Evolutionary conservation across 2,113 vertebrate species (phyloP).

Genomic region (Sinocyclocheilus rhinocerous): DNA sequence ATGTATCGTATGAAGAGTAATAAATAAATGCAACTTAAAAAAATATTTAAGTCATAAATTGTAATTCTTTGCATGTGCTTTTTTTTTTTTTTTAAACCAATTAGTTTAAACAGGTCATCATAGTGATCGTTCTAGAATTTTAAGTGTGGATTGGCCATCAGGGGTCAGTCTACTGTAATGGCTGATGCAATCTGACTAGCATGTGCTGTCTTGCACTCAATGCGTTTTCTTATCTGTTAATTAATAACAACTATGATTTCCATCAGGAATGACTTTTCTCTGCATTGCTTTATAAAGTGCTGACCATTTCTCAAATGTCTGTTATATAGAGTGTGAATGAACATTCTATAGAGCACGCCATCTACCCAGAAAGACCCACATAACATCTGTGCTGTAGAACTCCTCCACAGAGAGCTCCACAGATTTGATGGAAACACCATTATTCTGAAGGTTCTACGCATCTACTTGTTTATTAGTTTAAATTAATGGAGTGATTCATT

Average conservation of each 20-base stretch:
- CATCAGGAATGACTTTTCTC: background rate
- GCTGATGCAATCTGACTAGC: background rate
- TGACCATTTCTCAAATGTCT: background rate
- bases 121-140: background rate
- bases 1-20: conserved; percentile 80
- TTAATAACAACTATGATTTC: background rate
- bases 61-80: background rate
- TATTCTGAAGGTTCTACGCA: too few species aligned
- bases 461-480: too few species aligned
- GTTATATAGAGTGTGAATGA: background rate
- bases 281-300: background rate
- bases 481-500: too few species aligned
- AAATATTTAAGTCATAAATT: conserved; percentile 6
- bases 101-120: too few species aligned
- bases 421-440: background rate
- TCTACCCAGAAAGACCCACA: background rate
- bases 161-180: background rate
- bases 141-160: conserved; percentile 9
- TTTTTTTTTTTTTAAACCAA: too few species aligned
- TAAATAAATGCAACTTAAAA: conserved; percentile 78
- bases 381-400: background rate
- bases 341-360: background rate
- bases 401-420: background rate
- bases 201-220: background rate
- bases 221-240: conserved; percentile 1